These are phyloP conservation scores for Thereva unica DNA, from an alignment of 2,888 invertebrate species.

Conservation along the genomic window DNA sequence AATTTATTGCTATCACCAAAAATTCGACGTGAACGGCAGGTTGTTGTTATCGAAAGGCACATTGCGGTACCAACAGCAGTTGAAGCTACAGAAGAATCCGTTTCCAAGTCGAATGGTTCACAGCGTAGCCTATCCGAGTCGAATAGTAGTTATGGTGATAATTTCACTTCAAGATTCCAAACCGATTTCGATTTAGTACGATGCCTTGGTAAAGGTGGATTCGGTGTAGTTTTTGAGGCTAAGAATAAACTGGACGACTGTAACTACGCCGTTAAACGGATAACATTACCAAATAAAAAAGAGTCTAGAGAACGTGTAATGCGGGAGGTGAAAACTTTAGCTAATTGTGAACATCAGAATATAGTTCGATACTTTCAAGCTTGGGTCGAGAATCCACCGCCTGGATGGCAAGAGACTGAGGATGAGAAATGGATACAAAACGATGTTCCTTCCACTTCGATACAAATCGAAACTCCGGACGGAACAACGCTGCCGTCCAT, in stretches of 20 bases:
- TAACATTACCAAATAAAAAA: slow-evolving; percentile 81
- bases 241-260: slow-evolving; percentile 92
- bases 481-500: slow-evolving; percentile 48
- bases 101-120: slow-evolving; percentile 28
- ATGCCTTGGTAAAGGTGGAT: slow-evolving; percentile 88
- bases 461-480: slow-evolving; percentile 57
- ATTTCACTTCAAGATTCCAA: slow-evolving; percentile 68
- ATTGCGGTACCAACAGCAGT: slow-evolving; percentile 55
- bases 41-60: slow-evolving; percentile 57
- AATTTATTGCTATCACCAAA: slow-evolving; percentile 67
- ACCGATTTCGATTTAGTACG: slow-evolving; percentile 82
- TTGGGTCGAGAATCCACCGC: slow-evolving; percentile 92
- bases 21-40: slow-evolving; percentile 51
- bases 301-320: slow-evolving; percentile 84
- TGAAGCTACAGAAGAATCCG: slow-evolving; percentile 53
- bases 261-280: slow-evolving; percentile 93
- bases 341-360: slow-evolving; percentile 91
- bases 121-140: slow-evolving; percentile 42
- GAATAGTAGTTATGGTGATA: slow-evolving; percentile 39
- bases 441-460: slow-evolving; percentile 53
- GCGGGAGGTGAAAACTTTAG: slow-evolving; percentile 92
- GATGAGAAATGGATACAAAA: slow-evolving; percentile 63
- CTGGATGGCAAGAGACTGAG: slow-evolving; percentile 81
- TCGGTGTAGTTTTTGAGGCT: slow-evolving; percentile 95
- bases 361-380: slow-evolving; percentile 96